phyloP scores from a whole-genome alignment of 2,888 invertebrate genomes.

The Hirtodrosophila trivittata region DNA sequence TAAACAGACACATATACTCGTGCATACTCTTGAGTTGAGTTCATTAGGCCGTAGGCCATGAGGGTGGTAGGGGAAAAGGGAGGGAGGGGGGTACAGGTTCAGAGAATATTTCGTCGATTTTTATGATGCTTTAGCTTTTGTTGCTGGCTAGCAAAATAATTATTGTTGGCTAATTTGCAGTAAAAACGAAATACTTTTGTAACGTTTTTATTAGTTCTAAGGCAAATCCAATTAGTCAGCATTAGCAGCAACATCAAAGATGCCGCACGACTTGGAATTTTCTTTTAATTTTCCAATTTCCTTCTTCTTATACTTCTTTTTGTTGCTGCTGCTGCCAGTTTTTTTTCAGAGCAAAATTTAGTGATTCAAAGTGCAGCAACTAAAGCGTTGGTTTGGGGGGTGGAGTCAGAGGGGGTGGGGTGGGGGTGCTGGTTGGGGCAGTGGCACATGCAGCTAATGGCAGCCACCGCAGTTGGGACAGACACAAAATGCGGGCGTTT shows the following conservation, averaged over 20 bases:
- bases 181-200: conserved; percentile 71
- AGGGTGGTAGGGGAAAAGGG: too few species aligned
- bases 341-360: conserved; percentile 39
- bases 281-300: conserved; percentile 20
- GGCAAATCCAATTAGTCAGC: conserved; percentile 75
- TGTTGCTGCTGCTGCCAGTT: conserved; percentile 1
- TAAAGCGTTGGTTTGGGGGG: conserved; percentile 4
- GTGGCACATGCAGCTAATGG: conserved; percentile 71
- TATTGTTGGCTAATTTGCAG: conserved; percentile 77
- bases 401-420: background rate
- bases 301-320: conserved; percentile 1
- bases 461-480: conserved; percentile 19
- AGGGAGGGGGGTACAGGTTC: too few species aligned
- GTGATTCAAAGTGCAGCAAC: conserved; percentile 51
- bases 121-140: conserved; percentile 49
- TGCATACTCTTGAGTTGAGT: conserved; percentile 18
- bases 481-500: conserved; percentile 54
- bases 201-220: conserved; percentile 73
- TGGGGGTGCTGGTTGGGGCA: conserved; percentile 29
- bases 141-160: conserved; percentile 61
- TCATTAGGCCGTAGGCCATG: conserved; percentile 20
- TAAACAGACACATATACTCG: background rate
- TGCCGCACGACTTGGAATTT: conserved; percentile 38
- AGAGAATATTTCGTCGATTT: conserved; percentile 36
- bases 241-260: conserved; percentile 66